phyloP scores from a whole-genome alignment of 2,113 vertebrate genomes.

The Rousettus leschenaultii region DNA sequence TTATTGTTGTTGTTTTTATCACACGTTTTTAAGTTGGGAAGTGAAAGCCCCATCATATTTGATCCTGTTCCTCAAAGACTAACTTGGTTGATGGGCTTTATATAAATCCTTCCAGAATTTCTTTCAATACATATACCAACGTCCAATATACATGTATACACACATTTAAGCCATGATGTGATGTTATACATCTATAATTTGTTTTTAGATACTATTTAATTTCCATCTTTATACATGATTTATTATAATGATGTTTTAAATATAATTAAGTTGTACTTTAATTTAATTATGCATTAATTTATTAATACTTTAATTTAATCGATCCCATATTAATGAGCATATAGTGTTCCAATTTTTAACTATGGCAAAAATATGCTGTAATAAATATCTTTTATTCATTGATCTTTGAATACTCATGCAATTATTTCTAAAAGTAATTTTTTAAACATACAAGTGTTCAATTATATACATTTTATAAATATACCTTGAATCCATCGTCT shows the following conservation, averaged over 20 bases:
- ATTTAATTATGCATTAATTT: neutral
- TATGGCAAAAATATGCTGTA: neutral
- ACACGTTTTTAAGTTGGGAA: conserved; percentile 6
- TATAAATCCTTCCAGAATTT: neutral
- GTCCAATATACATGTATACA: neutral
- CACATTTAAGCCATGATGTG: neutral
- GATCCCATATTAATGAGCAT: neutral
- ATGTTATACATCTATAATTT: neutral
- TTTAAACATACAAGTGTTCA: neutral
- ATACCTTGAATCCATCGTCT: neutral
- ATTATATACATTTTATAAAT: neutral
- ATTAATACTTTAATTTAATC: neutral
- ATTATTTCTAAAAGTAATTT: conserved; percentile 14
- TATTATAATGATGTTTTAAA: neutral
- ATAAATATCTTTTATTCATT: neutral
- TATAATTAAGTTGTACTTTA: neutral
- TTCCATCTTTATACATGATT: neutral
- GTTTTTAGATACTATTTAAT: neutral
- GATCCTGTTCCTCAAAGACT: neutral
- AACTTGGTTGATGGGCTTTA: neutral
- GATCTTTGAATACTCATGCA: neutral
- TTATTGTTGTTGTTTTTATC: no score
- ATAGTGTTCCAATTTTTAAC: neutral
- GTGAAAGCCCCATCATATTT: neutral
- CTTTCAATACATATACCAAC: neutral